Conservation (phyloP, 2,888 invertebrate species). For the Eustalomyia histrio region DNA sequence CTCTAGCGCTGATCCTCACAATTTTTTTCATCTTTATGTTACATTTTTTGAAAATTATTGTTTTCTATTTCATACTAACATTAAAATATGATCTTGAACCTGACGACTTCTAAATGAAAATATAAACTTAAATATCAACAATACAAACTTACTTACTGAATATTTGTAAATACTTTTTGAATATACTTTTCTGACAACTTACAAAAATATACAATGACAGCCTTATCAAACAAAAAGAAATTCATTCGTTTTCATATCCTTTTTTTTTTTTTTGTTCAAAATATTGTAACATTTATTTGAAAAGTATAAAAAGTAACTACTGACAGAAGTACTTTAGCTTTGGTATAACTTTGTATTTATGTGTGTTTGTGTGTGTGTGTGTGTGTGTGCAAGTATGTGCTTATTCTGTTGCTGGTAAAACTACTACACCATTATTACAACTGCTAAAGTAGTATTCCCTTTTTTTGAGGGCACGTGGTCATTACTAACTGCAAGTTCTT, state of each 20-base stretch:
- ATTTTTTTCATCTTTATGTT: no score
- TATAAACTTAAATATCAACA: no score
- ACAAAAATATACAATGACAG: slow-evolving; percentile 4
- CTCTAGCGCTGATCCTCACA: no score
- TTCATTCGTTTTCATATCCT: slow-evolving; percentile 21
- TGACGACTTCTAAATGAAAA: no score
- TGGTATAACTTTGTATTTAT: no score
- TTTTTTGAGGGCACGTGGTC: slow-evolving; percentile 24
- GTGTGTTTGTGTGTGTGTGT: not conserved
- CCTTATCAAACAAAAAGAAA: not conserved
- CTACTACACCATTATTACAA: slow-evolving; percentile 13
- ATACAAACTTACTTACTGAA: no score
- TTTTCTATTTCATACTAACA: no score
- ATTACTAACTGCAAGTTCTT: slow-evolving; percentile 14
- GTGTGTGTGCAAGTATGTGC: not conserved
- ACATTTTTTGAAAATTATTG: no score
- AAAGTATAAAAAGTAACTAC: slow-evolving; percentile 48
- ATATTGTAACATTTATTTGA: slow-evolving; percentile 39
- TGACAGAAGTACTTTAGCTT: slow-evolving; percentile 41
- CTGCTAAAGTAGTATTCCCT: not conserved
- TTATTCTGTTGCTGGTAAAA: not conserved
- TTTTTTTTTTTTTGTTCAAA: slow-evolving; percentile 17
- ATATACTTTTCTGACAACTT: not conserved
- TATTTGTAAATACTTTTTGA: not conserved
- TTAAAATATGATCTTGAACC: no score